phyloP scores from a whole-genome alignment of 2,113 vertebrate species.

The Hoplias malabaricus region DNA sequence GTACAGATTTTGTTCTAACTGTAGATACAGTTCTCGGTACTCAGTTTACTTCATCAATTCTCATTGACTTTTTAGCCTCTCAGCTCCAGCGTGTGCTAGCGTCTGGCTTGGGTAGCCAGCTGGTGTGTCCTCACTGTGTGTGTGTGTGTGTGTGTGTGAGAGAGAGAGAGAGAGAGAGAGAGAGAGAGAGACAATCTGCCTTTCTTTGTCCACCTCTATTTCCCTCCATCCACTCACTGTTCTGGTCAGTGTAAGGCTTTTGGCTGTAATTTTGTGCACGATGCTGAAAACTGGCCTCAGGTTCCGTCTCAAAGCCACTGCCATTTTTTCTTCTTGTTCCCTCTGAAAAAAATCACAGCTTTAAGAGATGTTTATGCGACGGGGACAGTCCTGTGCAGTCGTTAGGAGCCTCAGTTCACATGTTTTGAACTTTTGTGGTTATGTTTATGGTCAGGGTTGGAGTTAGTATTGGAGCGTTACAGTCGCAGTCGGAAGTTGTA shows the following conservation, averaged over 20 bases:
- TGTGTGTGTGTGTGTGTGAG: neutral
- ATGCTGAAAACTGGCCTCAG: no score
- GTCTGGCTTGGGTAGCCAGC: conserved; percentile 72
- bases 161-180: conserved; percentile 42
- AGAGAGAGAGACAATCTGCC: conserved; percentile 24
- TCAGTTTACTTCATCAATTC: neutral
- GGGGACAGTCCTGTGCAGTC: no score
- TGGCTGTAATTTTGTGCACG: no score
- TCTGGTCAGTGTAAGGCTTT: conserved; percentile 2
- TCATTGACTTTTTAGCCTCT: neutral
- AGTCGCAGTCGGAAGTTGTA: no score
- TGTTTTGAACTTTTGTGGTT: no score
- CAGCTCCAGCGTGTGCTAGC: neutral
- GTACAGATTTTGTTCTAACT: neutral
- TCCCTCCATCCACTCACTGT: neutral
- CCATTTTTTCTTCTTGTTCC: no score
- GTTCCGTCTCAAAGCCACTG: no score
- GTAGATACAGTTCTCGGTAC: neutral
- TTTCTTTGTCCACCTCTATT: neutral
- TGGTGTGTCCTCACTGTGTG: neutral
- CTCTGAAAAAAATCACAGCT: no score
- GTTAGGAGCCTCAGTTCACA: no score
- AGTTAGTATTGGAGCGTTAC: no score
- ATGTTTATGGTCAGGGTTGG: no score
- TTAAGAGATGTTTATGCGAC: no score